These are phyloP conservation scores for Stegastes partitus DNA, from an alignment of 2,113 vertebrate species.

Conservation along the genomic window DNA sequence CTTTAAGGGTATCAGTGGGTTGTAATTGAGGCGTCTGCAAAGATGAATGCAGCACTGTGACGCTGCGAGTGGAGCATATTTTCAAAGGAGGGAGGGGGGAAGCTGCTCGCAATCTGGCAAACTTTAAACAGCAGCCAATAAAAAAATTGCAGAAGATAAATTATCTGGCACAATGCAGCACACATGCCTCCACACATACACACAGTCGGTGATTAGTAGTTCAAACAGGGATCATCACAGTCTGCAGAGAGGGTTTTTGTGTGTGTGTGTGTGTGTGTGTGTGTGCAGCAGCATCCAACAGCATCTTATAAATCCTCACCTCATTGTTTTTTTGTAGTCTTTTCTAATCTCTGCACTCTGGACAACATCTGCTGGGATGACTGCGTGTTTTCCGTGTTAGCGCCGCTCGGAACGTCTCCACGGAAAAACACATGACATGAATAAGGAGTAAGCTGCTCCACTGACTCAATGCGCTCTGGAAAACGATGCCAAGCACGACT, in stretches of 20 bases:
- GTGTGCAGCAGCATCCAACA: slow-evolving; percentile 37
- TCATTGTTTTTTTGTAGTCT: slow-evolving; percentile 54
- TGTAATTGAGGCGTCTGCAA: slow-evolving; percentile 73
- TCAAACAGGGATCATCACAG: slow-evolving; percentile 63
- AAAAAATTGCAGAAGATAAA: slow-evolving; percentile 73
- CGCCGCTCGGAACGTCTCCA: slow-evolving; percentile 39
- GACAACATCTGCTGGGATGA: slow-evolving; percentile 58
- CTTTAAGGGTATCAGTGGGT: slow-evolving; percentile 69
- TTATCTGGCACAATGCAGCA: slow-evolving; percentile 51
- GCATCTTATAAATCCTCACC: slow-evolving; percentile 50
- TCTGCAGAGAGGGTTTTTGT: slow-evolving; percentile 57
- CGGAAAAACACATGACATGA: slow-evolving; percentile 64
- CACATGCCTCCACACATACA: slow-evolving; percentile 33
- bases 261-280: no score
- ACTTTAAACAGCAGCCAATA: slow-evolving; percentile 73
- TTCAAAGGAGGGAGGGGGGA: slow-evolving; percentile 57
- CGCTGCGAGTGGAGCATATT: slow-evolving; percentile 43
- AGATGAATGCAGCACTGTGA: slow-evolving; percentile 72
- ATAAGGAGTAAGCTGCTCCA: slow-evolving; percentile 49
- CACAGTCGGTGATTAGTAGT: slow-evolving; percentile 55
- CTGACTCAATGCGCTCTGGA: slow-evolving; percentile 35
- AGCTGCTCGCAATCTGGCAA: slow-evolving; percentile 70
- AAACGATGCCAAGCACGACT: slow-evolving; percentile 23
- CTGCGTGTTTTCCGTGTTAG: slow-evolving; percentile 55
- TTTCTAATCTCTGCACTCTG: slow-evolving; percentile 60